phyloP scores from a whole-genome alignment of 2,113 vertebrate genomes.

The Dasyurus viverrinus region DNA sequence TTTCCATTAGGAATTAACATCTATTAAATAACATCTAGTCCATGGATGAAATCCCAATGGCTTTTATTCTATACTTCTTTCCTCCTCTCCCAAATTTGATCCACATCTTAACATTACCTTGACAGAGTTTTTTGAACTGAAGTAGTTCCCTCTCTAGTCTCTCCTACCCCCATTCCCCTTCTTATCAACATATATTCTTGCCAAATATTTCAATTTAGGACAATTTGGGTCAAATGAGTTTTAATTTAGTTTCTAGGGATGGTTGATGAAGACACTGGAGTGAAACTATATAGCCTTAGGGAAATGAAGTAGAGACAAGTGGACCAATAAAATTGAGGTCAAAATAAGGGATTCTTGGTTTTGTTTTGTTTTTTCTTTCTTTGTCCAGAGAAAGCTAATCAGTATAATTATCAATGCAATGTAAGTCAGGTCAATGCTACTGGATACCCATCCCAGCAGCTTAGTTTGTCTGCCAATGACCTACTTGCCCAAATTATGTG shows the following conservation, averaged over 20 bases:
- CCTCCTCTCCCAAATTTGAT: slow-evolving; percentile 32
- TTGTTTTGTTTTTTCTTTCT: not conserved
- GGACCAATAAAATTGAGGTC: slow-evolving; percentile 7
- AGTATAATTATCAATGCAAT: not conserved
- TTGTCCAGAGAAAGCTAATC: not conserved
- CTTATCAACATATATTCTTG: slow-evolving; percentile 44
- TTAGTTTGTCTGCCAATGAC: not conserved
- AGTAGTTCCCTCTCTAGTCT: not conserved
- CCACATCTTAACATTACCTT: slow-evolving; percentile 40
- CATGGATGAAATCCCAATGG: slow-evolving; percentile 16
- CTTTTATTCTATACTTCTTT: slow-evolving; percentile 13
- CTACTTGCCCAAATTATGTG: not conserved
- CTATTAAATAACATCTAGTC: slow-evolving; percentile 30
- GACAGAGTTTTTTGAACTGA: slow-evolving; percentile 43
- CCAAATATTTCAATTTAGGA: slow-evolving; percentile 21
- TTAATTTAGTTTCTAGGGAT: slow-evolving; percentile 49
- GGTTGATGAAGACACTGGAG: slow-evolving; percentile 23
- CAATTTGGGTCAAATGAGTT: slow-evolving; percentile 6
- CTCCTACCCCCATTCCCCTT: not conserved
- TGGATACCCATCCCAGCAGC: slow-evolving; percentile 7
- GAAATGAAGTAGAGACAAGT: slow-evolving; percentile 12
- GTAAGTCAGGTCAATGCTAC: slow-evolving; percentile 12
- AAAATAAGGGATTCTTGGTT: not conserved
- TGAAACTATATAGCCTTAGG: not conserved
- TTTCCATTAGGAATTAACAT: slow-evolving; percentile 45